Percentiles rank a stretch among this genome's conserved stretches.
phyloP scores from a whole-genome alignment of 2,797 vertebrate species.

The Enteromius radiatus region DNA sequence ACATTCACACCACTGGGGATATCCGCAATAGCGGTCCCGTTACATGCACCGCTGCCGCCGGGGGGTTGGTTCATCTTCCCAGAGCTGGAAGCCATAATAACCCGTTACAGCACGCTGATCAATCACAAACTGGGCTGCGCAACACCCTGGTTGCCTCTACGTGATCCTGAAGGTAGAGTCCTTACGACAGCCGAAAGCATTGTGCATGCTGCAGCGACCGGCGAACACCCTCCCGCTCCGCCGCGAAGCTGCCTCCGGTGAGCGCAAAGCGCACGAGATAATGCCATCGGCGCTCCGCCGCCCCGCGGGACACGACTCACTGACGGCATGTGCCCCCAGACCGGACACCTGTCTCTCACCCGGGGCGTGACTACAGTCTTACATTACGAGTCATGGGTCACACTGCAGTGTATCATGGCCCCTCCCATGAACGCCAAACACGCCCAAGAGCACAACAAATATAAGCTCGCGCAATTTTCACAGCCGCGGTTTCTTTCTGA shows the following conservation, averaged over 20 bases:
- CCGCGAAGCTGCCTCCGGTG: constrained; percentile 68
- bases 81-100: constrained; percentile 87
- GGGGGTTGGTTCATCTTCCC: constrained; percentile 80
- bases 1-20: constrained; percentile 71
- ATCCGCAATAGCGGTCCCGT: constrained; percentile 80
- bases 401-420: constrained; percentile 80
- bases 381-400: constrained; percentile 75
- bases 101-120: constrained; percentile 52
- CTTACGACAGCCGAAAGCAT: constrained; percentile 49
- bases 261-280: constrained; percentile 73
- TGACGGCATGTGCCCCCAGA: constrained; percentile 64
- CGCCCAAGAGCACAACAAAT: constrained; percentile 54
- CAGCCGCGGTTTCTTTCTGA: not conserved
- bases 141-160: constrained; percentile 57
- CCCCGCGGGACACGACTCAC: constrained; percentile 63
- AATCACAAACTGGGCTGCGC: constrained; percentile 66
- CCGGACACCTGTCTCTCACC: constrained; percentile 76
- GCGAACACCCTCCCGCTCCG: constrained; percentile 64
- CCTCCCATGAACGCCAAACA: constrained; percentile 61
- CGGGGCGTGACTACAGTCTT: constrained; percentile 73
- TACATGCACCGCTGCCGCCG: constrained; percentile 70
- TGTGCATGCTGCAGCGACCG: constrained; percentile 44
- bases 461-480: not conserved
- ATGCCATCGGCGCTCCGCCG: constrained; percentile 71
- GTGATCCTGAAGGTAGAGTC: constrained; percentile 36